phyloP scores from a whole-genome alignment of 2,888 invertebrate genomes.

The Cryptus armator region DNA sequence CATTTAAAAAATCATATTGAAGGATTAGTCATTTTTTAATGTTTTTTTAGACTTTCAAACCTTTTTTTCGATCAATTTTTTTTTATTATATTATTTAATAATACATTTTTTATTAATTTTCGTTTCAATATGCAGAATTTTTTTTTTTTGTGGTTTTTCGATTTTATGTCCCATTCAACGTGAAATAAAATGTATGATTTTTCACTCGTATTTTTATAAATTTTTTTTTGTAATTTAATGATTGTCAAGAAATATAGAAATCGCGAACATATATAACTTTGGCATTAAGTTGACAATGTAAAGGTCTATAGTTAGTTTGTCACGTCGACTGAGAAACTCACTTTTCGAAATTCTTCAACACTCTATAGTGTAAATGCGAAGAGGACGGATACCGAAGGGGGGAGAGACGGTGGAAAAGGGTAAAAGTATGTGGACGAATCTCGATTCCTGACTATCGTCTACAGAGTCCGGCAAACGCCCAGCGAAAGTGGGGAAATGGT shows the following conservation, averaged over 20 bases:
- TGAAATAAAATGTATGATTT: too few species aligned
- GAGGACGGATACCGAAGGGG: constrained; percentile 14
- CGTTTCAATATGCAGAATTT: too few species aligned
- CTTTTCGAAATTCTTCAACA: constrained; percentile 41
- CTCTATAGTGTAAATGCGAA: constrained; percentile 49
- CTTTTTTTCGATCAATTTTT: neutral
- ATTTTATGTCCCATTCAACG: too few species aligned
- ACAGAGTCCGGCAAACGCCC: constrained; percentile 43
- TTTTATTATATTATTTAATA: too few species aligned
- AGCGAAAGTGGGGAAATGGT: constrained; percentile 82
- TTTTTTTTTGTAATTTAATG: too few species aligned
- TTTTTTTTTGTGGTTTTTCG: too few species aligned
- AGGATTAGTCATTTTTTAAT: neutral
- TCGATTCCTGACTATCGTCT: constrained; percentile 66
- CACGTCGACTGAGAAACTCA: neutral
- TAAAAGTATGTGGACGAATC: constrained; percentile 65
- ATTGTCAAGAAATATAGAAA: neutral
- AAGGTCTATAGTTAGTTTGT: constrained; percentile 3
- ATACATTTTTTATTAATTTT: too few species aligned
- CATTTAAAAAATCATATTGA: neutral
- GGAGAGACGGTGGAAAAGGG: constrained; percentile 36
- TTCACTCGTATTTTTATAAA: too few species aligned
- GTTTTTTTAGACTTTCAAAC: neutral
- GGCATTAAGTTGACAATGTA: neutral
- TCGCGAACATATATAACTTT: constrained; percentile 14